A percentile compares a stretch with the other conserved stretches of the same genome.
Evolutionary conservation across 2,888 invertebrate species (phyloP).

Genomic region (Chrysolina oricalcia): DNA sequence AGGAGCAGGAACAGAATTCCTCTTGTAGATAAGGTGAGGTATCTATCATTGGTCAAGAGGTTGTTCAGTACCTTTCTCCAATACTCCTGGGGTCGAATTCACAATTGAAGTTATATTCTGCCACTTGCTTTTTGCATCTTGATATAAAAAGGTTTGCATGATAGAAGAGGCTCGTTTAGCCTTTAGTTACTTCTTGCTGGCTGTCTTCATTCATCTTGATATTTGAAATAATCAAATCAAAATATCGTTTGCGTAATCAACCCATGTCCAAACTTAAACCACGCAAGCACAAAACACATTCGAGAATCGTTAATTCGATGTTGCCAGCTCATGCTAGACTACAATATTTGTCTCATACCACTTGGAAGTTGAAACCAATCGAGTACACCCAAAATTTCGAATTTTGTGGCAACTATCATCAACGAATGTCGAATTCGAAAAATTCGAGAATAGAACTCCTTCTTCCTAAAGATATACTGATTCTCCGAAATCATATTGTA

Average conservation of each 20-base stretch:
- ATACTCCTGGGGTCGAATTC: constrained; percentile 30
- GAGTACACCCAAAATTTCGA: constrained; percentile 14
- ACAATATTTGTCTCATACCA: constrained; percentile 27
- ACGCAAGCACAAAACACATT: constrained; percentile 24
- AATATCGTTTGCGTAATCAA: neutral
- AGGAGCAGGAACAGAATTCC: too few relatives aligned
- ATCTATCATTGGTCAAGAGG: constrained; percentile 23
- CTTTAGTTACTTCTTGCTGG: constrained; percentile 19
- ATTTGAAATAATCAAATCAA: neutral
- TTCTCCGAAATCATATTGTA: too few relatives aligned
- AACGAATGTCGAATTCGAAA: too few relatives aligned
- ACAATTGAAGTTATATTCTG: constrained; percentile 30
- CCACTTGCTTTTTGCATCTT: constrained; percentile 29
- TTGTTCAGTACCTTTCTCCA: constrained; percentile 30
- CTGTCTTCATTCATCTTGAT: neutral
- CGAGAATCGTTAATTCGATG: constrained; percentile 26
- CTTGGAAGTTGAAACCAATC: constrained; percentile 20
- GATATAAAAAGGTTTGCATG: constrained; percentile 13
- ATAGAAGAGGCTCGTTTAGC: constrained; percentile 23
- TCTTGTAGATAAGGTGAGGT: too few relatives aligned
- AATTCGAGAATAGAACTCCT: too few relatives aligned
- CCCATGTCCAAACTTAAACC: constrained; percentile 2
- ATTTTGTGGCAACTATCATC: constrained; percentile 25
- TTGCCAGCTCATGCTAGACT: too few relatives aligned
- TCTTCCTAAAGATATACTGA: too few relatives aligned